Evolutionary conservation across 2,113 vertebrate species (phyloP), one percentile per base, ranked within the genome.

Genomic region (Neogobius melanostomus): DNA sequence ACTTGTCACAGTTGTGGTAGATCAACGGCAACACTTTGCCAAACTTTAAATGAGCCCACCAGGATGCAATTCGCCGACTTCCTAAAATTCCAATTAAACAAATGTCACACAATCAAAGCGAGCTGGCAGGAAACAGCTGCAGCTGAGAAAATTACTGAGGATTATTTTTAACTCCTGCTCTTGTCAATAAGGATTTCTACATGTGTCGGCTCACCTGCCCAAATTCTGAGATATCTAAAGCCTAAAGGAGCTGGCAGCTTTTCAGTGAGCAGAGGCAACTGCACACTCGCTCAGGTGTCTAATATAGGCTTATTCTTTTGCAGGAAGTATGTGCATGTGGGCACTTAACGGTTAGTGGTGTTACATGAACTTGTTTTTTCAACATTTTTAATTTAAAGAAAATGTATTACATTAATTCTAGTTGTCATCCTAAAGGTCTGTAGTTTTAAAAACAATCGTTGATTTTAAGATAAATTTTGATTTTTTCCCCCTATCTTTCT

Each of bases 181-280:
- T 49, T 56, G 76, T 83, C 84, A 83, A 80, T 87, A 77, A 87
- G 85, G 81, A 84, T 89, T 84, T 87, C 56, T 1, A 68, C 60
- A 15, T 76, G 7, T 3, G 74, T 70, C 66, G 59, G 1, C 54
- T 80, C 71, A 82, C 79, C 80, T 81, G 77, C 72, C 75, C 68
- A 51, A 68, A 70, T 68, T 70, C 57, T 71, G 56, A 75, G 68
- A 79, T 36, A 73, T 68, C 69, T 70, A 54, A 83, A 83, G 76
- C 82, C 79, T 77, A 51, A 48, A 62, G 46, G 43, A 82, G 75
- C 61, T 77, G 69, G 48, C 54, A 66, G 71, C 51, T 8, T 71
- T 85, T 72, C 57, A 57, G 72, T 78, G 68, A 72, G 78, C 61
- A 68, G 76, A 66, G 61, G 59, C 36, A 12, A 36, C 76, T 17